phyloP scores from a whole-genome alignment of 2,113 vertebrate species.

The Plestiodon gilberti region DNA sequence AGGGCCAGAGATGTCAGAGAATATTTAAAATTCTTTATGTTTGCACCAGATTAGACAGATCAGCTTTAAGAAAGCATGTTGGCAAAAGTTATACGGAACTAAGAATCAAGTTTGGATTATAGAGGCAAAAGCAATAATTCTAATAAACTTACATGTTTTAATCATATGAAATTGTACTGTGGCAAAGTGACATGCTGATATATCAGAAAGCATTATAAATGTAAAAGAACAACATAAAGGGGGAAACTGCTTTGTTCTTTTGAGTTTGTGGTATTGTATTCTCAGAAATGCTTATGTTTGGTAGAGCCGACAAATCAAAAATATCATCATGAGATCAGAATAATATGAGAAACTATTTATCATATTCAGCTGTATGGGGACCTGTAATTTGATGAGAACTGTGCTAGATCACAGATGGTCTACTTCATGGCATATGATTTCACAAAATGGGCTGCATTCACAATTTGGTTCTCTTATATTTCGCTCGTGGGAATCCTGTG shows the following conservation, averaged over 20 bases:
- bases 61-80: not conserved
- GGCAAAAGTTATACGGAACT: slow-evolving; percentile 27
- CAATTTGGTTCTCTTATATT: slow-evolving; percentile 1
- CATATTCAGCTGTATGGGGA: not conserved
- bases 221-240: slow-evolving; percentile 24
- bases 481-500: slow-evolving; percentile 18
- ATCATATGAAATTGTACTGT: slow-evolving; percentile 43
- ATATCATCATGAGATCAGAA: slow-evolving; percentile 9
- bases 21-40: slow-evolving; percentile 16
- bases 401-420: slow-evolving; percentile 11
- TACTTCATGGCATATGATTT: slow-evolving; percentile 15
- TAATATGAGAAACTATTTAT: not conserved
- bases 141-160: slow-evolving; percentile 43
- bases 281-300: not conserved
- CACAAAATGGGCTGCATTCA: slow-evolving; percentile 17
- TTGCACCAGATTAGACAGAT: slow-evolving; percentile 17
- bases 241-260: not conserved
- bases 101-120: too few species aligned
- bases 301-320: slow-evolving; percentile 3
- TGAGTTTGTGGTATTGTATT: slow-evolving; percentile 10
- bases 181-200: not conserved
- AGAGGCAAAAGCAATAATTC: slow-evolving; percentile 28
- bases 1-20: not conserved
- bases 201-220: slow-evolving; percentile 36
- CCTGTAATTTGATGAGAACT: slow-evolving; percentile 1